Percentiles rank a stretch among this genome's conserved stretches.
phyloP scores from a whole-genome alignment of 2,888 invertebrate species.

The Polyploca ridens region DNA sequence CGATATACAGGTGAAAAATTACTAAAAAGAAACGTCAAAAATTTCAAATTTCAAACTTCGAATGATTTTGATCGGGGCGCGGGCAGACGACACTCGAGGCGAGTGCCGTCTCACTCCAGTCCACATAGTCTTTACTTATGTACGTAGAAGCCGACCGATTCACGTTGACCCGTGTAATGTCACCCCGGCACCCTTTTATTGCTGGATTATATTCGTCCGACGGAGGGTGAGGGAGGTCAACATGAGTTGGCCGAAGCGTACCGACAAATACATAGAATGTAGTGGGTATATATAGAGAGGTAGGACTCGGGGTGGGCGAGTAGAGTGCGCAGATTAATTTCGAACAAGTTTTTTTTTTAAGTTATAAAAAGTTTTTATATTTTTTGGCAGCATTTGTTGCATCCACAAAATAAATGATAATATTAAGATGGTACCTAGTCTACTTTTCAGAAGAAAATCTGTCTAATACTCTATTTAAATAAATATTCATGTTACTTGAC shows the following conservation, averaged over 20 bases:
- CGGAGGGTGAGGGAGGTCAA: conserved; percentile 64
- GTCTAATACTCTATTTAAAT: too few species aligned
- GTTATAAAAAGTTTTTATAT: background rate
- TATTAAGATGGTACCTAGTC: too few species aligned
- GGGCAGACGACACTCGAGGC: conserved; percentile 80
- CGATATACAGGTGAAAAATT: conserved; percentile 21
- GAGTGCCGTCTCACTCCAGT: conserved; percentile 63
- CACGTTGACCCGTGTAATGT: conserved; percentile 57
- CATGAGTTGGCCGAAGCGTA: conserved; percentile 69
- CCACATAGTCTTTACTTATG: conserved; percentile 73
- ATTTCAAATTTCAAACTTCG: conserved; percentile 68
- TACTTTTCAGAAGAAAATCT: too few species aligned
- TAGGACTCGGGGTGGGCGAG: conserved; percentile 72
- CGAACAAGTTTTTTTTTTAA: conserved; percentile 25
- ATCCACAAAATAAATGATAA: background rate
- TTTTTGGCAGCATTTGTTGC: background rate
- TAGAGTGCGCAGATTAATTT: conserved; percentile 55
- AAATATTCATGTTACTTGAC: too few species aligned
- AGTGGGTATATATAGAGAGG: conserved; percentile 69
- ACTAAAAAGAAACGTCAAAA: conserved; percentile 60
- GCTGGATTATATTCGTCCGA: conserved; percentile 48
- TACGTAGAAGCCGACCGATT: conserved; percentile 59
- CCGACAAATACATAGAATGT: conserved; percentile 73
- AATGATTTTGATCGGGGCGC: conserved; percentile 79
- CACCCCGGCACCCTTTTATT: conserved; percentile 54